Evolutionary conservation across 2,888 invertebrate genomes (phyloP).

Genomic region (Caenorhabditis angaria): DNA sequence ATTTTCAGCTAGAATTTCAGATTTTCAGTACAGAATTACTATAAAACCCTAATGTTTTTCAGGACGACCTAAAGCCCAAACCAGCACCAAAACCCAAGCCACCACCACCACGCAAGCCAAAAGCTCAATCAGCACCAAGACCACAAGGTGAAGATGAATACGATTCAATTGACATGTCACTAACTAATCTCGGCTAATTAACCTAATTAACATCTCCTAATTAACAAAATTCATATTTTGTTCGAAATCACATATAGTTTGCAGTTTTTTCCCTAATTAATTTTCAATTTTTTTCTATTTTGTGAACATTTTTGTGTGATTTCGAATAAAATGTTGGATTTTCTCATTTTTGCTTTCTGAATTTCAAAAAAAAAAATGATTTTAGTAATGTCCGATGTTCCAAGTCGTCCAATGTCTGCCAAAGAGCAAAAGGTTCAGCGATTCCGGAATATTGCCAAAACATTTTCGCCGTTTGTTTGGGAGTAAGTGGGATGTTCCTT

Average conservation of each 20-base stretch:
- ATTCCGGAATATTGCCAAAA: slow-evolving; percentile 30
- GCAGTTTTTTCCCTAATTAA: too few species aligned
- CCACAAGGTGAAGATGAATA: slow-evolving; percentile 44
- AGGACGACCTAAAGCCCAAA: background rate
- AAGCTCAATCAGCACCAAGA: slow-evolving; percentile 6
- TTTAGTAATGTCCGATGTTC: slow-evolving; percentile 25
- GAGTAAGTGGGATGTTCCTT: background rate
- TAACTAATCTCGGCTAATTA: slow-evolving; percentile 31
- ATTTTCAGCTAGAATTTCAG: background rate
- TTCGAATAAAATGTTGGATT: too few species aligned
- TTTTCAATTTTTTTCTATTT: slow-evolving; percentile 1
- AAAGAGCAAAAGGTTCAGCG: slow-evolving; percentile 26
- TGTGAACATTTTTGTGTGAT: background rate
- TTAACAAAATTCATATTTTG: background rate
- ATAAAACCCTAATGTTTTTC: background rate
- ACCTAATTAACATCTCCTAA: background rate
- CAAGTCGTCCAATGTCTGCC: slow-evolving; percentile 9
- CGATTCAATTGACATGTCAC: slow-evolving; percentile 41
- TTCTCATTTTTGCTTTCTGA: background rate
- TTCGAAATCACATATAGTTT: background rate
- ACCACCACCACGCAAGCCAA: slow-evolving; percentile 15
- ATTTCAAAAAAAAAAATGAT: background rate
- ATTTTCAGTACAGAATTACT: background rate
- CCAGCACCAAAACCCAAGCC: slow-evolving; percentile 1
- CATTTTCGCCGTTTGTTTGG: slow-evolving; percentile 27